Base-by-base conservation (phyloP, 2,888 invertebrate species). In the Leptogaster cylindrica region DNA sequence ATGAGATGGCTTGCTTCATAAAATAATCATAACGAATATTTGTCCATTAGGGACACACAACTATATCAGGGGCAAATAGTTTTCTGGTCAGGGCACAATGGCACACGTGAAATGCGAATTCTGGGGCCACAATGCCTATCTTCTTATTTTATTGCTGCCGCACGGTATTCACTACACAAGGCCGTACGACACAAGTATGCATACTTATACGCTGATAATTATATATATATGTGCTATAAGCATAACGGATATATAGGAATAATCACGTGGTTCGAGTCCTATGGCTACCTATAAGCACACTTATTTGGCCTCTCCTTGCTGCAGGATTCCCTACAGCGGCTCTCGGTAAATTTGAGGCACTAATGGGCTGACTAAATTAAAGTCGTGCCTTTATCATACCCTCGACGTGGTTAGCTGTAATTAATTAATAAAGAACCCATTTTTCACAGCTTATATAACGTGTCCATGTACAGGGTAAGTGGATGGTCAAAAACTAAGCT, bases 371-470 rank as follows among this genome's bases (percentile, higher is more conserved):
- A 52, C 33, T 52, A 31, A 52, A 52, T 28, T 52, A 52, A 52
- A 52, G 14, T 52, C 33, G n/a, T 52, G n/a, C n/a, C 2, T 31
- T 16, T 33, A 31, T 52, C 27, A n/a, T n/a, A 2, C 6, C 51
- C 12, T 3, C 31, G 20, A 52, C 12, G 33, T 31, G 3, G 51
- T n/a, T 12, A 8, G 10, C 10, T 28, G 16, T 52, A 52, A 31
- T 52, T 52, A 52, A 52, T 52, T 52, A 33, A 52, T 52, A 52
- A 52, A 52, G 52, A 52, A 18, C n/a, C 18, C n/a, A 52, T 52
- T 52, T 46, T 52, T 52, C 16, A 50, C 27, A 27, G 50, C 27
- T 50, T 50, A 50, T 18, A 23, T 46, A n/a, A n/a, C n/a, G n/a
- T n/a, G n/a, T n/a, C n/a, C n/a, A n/a, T n/a, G n/a, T n/a, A n/a